A percentile compares a stretch with the other conserved stretches of the same genome.
Evolutionary conservation across 2,888 invertebrate genomes (phyloP).

Genomic region (Drosophila greeni): DNA sequence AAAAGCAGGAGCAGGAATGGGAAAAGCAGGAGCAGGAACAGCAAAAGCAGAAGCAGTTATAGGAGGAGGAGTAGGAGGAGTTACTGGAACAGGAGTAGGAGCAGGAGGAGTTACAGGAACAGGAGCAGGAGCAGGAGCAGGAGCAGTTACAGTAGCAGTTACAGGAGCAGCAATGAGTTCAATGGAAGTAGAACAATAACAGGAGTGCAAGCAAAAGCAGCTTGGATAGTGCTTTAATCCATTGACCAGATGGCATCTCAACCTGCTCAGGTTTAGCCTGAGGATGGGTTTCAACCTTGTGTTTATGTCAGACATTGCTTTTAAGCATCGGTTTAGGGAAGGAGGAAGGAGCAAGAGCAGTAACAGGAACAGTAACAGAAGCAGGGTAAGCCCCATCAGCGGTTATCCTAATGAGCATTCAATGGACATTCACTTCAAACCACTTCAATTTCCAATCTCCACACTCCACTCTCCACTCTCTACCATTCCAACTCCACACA

Average conservation of each 20-base stretch:
- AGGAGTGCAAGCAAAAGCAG: neutral
- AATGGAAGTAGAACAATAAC: neutral
- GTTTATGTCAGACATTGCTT: constrained; percentile 52
- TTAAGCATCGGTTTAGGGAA: constrained; percentile 45
- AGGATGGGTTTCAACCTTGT: too few relatives aligned
- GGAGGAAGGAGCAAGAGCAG: neutral
- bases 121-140: neutral
- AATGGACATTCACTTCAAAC: constrained; percentile 3
- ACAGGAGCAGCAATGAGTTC: too few relatives aligned
- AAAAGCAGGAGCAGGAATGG: neutral
- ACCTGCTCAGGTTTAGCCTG: neutral
- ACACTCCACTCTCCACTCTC: neutral
- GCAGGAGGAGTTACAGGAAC: neutral
- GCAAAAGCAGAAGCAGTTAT: neutral
- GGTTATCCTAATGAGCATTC: constrained; percentile 27
- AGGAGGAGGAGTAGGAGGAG: too few relatives aligned
- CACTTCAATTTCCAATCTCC: neutral
- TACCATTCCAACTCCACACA: neutral
- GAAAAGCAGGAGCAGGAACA: neutral
- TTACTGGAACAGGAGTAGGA: too few relatives aligned
- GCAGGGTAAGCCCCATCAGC: constrained; percentile 10
- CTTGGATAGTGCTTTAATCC: constrained; percentile 18
- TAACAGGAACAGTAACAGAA: constrained; percentile 1
- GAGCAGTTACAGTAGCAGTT: constrained; percentile 4
- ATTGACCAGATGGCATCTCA: constrained; percentile 11